Percentiles rank a stretch among this genome's conserved stretches.
Evolutionary conservation across 2,797 vertebrate species (phyloP).

Genomic region (Nyctalus aviator): DNA sequence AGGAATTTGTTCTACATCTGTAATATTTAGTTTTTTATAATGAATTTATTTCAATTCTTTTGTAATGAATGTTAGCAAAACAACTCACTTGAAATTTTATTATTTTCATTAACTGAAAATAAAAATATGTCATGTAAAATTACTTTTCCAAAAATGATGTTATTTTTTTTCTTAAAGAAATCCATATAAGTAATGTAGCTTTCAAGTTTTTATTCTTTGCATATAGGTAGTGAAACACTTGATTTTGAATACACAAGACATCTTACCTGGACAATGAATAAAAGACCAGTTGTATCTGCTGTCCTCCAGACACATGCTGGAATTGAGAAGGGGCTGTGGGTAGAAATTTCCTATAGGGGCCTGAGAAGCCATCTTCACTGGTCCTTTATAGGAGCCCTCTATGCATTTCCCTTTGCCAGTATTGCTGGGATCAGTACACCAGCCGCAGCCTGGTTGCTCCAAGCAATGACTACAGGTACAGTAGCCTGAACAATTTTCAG

Average conservation of each 20-base stretch:
- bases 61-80: constrained; percentile 39
- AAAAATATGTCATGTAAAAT: constrained; percentile 37
- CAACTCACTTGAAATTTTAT: background rate
- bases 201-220: constrained; percentile 33
- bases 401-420: constrained; percentile 97
- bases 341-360: constrained; percentile 83
- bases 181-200: constrained; percentile 8
- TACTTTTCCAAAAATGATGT: constrained; percentile 18
- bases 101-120: background rate
- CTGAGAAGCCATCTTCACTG: constrained; percentile 91
- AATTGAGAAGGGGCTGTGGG: constrained; percentile 92
- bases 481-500: constrained; percentile 98
- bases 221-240: background rate
- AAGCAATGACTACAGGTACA: constrained; percentile 95
- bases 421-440: constrained; percentile 98
- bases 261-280: constrained; percentile 96
- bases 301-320: constrained; percentile 93
- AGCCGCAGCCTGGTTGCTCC: constrained; percentile 97
- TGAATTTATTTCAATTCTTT: background rate
- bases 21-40: constrained; percentile 42
- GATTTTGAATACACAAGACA: background rate
- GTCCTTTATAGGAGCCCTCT: constrained; percentile 95
- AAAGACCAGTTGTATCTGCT: constrained; percentile 97
- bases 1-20: background rate
- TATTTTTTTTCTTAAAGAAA: constrained; percentile 5